Base-by-base conservation (phyloP, 2,888 invertebrate genomes). In the Hypena proboscidalis region DNA sequence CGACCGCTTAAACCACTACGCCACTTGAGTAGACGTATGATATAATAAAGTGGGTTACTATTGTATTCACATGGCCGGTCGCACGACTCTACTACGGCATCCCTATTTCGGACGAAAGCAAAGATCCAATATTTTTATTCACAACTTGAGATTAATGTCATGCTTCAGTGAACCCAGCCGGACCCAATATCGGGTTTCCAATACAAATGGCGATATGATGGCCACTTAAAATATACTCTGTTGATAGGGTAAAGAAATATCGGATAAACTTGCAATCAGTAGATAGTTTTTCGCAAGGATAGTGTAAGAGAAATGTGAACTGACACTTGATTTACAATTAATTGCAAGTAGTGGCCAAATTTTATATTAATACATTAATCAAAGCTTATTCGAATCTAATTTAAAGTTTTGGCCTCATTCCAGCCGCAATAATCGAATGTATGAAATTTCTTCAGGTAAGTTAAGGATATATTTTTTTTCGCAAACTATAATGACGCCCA, bases 81-180 rank as follows among this genome's bases (percentile, higher is more conserved):
- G 17, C 25, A 45, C 48, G n/a, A 15, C n/a, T n/a, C n/a, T n/a
- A n/a, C n/a, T n/a, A n/a, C n/a, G n/a, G n/a, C n/a, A n/a, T n/a
- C n/a, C n/a, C n/a, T n/a, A n/a, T n/a, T n/a, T 40, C 19, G 13
- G 13, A 26, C 7, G 41, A 36, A 43, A 41, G 29, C 52, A 49
- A 54, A 43, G 54, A 52, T 44, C 52, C 40, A 49, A 54, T 59
- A 67, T 59, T 59, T 57, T 50, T 50, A 53, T 61, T 57, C 46
- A 47, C 48, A 65, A 68, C 61, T 63, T 61, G 55, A 67, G 66
- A 74, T 74, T 67, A 74, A 74, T 70, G 56, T 49, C 49, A 63
- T 38, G 70, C 67, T 59, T 58, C 59, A 54, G 47, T 58, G 65
- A 56, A 32, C 47, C 37, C 46, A 39, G 50, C 47, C 45, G 51